These are phyloP conservation scores for Cinclus cinclus DNA, from an alignment of 2,113 vertebrate genomes.

Conservation along the genomic window DNA sequence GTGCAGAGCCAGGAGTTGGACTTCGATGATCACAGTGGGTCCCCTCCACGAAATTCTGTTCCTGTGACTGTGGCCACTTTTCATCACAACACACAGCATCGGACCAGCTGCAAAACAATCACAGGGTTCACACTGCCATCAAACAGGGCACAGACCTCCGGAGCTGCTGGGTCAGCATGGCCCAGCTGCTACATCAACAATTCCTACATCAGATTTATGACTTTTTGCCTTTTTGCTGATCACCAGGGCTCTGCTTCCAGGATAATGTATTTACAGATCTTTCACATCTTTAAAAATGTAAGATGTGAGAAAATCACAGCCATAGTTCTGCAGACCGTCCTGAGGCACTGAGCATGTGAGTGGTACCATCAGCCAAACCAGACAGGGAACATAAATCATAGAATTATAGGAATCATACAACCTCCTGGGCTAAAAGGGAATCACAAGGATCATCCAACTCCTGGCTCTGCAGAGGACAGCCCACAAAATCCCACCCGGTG, in stretches of 20 bases:
- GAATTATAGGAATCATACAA: background rate
- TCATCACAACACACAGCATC: background rate
- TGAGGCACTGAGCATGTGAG: background rate
- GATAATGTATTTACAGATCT: background rate
- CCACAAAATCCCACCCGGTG: background rate
- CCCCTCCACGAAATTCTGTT: background rate
- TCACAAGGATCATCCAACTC: background rate
- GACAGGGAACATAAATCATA: background rate
- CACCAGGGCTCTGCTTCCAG: background rate
- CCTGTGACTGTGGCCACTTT: background rate
- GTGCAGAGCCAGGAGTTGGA: background rate
- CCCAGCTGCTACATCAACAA: background rate
- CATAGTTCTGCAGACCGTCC: background rate
- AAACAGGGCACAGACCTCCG: accelerated
- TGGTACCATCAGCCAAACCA: background rate
- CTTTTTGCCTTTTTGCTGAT: background rate
- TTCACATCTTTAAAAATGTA: background rate
- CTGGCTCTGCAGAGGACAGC: background rate
- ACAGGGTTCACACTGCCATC: background rate
- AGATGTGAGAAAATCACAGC: accelerated
- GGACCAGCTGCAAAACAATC: background rate
- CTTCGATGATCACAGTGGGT: accelerated
- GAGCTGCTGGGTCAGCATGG: background rate
- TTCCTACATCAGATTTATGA: background rate
- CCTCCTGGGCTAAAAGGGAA: background rate